Base-by-base conservation (phyloP, 2,797 vertebrate genomes). In the Acrossocheilus fasciatus region DNA sequence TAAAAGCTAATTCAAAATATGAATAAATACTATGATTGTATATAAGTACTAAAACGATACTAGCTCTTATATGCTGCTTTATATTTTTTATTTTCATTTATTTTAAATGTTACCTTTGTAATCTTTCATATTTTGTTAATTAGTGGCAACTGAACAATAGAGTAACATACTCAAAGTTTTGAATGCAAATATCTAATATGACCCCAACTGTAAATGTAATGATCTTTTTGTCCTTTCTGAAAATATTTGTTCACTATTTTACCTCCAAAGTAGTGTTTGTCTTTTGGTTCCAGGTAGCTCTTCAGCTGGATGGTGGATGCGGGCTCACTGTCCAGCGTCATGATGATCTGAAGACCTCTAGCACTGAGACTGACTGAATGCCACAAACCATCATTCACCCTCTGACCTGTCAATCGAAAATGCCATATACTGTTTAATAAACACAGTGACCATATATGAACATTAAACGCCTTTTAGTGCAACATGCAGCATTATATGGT, bases 251-350 rank as follows among this genome's bases (percentile, higher is more conserved):
- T 2, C 9, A 41, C 23, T 50, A 50, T 80, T 92, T 72, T n/a
- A 99, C 98, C 98, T 96, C 98, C 98, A 87, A 99, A 98, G 89
- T 96, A 97, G 89, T 98, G 96, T 89, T 83, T 95, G 84, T 95
- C 96, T 39, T 94, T 96, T 4, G 96, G 92, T 81, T 97, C 96
- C 92, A 97, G 96, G 70, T 94, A 95, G 1, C 96, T 93, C 72
- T 92, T 92, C 5, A 97, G 94, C 4, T 97, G 96, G 34, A 95
- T 91, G 0, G 94, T 94, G 4, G 96, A 95, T 1, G 96, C 89
- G 1, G 95, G 95, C 0, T 97, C 96, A 0, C 94, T 94, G 85
- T 99, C 98, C 92, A 98, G 90, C 0, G 95, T 96, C 92, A 99
- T 87, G 20, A 95, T 93, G 88, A 99, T 93, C 79, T 96, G 97